Evolutionary conservation across 2,888 invertebrate genomes (phyloP), one percentile per base, ranked within the genome.

Genomic region (Bhutanitis thaidina): DNA sequence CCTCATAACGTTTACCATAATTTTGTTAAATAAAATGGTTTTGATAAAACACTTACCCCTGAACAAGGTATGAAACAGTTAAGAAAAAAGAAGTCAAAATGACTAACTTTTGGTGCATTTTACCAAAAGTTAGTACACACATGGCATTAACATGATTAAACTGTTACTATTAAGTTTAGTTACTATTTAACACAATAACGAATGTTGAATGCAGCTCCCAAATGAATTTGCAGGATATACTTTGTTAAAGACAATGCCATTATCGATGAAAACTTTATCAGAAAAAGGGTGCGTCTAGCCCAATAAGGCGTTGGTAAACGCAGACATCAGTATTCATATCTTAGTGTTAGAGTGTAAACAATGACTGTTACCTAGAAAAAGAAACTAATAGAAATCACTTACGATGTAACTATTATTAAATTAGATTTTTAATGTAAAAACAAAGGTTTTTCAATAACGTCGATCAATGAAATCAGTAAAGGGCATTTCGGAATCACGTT

Each of bases 271-370:
- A 52, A 47, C 54, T 58, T 77, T 85, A 85, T 87, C 85, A 55
- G 49, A 46, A 57, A 64, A 57, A 75, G 77, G 87, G 80, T 71
- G 79, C 75, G 84, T 65, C 79, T 52, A 44, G 55, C 81, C 82
- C 54, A 76, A 86, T 72, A 83, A 69, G 87, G 88, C 65, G 65
- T 71, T 65, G 62, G 73, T 66, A 80, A 84, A 87, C 80, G 64
- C 50, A 66, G 66, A 73, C 80, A 83, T 82, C 81, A 76, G 74
- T 79, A 74, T 77, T 71, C 75, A 78, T 67, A 80, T 73, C 77
- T 65, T 66, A 45, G 43, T 34, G 52, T 49, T 43, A 53, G 44
- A 30, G 32, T 38, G 53, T 44, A 46, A 49, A 49, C 52, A 39
- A 38, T 38, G 43, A 51, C 43, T 40, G 9, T 30, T 30, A n/a